Conservation (phyloP, 2,113 vertebrate species). For the Cisticola juncidis region DNA sequence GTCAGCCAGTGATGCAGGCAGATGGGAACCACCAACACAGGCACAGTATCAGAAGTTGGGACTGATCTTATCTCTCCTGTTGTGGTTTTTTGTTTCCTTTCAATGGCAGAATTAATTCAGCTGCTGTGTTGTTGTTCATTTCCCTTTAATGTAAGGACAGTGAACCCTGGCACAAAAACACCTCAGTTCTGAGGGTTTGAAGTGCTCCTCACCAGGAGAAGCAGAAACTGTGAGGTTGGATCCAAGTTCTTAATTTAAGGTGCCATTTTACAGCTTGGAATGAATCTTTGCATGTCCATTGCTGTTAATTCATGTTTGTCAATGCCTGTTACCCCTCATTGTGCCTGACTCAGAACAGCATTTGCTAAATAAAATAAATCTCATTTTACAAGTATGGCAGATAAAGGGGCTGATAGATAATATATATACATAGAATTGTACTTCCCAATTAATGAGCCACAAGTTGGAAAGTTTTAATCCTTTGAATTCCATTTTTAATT, state of each 20-base stretch:
- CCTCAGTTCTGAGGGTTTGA: not conserved
- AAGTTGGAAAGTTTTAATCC: not conserved
- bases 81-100: not conserved
- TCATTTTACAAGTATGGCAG: not conserved
- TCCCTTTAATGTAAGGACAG: not conserved
- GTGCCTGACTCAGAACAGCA: not conserved
- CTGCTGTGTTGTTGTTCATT: not conserved
- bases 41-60: not conserved
- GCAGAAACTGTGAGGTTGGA: not conserved
- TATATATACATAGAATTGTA: accelerated
- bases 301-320: not conserved
- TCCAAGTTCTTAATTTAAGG: not conserved
- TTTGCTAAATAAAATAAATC: not conserved
- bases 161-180: not conserved
- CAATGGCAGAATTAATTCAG: not conserved
- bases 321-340: not conserved
- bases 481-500: not conserved
- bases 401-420: not conserved
- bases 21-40: not conserved
- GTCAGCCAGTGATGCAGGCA: not conserved
- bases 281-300: not conserved
- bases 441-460: not conserved
- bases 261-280: not conserved
- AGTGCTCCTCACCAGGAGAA: accelerated
- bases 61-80: not conserved